Percentiles rank a stretch among this genome's conserved stretches.
Conservation (phyloP, 2,113 vertebrate species). For the Phasianus colchicus region DNA sequence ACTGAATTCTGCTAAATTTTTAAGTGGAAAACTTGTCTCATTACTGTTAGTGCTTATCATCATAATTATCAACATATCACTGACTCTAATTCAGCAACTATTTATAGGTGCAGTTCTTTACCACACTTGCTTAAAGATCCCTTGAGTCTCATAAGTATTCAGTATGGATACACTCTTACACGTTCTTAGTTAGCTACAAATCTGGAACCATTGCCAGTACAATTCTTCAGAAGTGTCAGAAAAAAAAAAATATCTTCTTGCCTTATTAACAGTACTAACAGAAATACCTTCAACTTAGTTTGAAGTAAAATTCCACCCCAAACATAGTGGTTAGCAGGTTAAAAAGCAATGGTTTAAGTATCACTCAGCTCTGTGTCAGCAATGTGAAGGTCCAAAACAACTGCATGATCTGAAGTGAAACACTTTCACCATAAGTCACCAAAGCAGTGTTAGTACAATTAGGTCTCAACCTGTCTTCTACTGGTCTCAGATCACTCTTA, state of each 20-base stretch:
- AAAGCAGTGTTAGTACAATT: background rate
- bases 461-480: background rate
- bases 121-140: background rate
- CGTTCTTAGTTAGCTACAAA: background rate
- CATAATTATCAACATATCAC: background rate
- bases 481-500: background rate
- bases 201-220: background rate
- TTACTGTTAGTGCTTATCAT: too few relatives aligned
- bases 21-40: background rate
- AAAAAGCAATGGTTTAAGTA: background rate
- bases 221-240: background rate
- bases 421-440: background rate
- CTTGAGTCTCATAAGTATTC: background rate
- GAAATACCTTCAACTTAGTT: background rate
- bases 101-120: background rate
- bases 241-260: background rate
- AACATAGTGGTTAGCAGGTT: background rate
- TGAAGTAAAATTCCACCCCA: background rate
- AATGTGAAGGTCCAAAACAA: background rate
- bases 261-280: background rate
- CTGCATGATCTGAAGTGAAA: background rate
- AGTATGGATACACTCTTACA: background rate
- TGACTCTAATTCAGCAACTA: background rate
- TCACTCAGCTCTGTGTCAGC: background rate
- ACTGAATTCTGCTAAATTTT: background rate